Conservation (phyloP, 2,113 vertebrate species). For the Emydocephalus ijimae region DNA sequence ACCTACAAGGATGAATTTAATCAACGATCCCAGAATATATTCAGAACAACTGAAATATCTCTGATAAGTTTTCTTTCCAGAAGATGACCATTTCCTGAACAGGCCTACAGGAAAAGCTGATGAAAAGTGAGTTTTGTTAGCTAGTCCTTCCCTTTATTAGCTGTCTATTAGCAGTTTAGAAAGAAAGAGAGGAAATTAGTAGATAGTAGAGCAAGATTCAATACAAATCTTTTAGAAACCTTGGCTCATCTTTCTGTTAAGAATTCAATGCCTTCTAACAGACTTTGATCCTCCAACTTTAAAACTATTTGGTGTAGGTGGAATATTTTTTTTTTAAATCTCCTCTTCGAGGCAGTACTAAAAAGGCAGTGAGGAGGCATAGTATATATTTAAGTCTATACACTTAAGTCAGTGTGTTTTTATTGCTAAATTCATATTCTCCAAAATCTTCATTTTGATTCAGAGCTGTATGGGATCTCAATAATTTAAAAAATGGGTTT, state of each 20-base stretch:
- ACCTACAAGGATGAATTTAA: background rate
- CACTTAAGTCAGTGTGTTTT: background rate
- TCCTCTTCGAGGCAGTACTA: background rate
- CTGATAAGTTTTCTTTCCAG: background rate
- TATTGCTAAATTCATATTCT: background rate
- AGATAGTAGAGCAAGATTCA: background rate
- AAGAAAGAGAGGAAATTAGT: background rate
- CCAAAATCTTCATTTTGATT: background rate
- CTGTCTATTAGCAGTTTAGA: background rate
- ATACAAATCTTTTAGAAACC: background rate
- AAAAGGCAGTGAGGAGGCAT: background rate
- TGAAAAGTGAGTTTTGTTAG: background rate
- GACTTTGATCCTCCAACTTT: background rate
- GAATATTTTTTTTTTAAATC: background rate
- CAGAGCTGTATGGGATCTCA: background rate
- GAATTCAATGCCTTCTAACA: background rate
- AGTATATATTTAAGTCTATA: too few relatives aligned
- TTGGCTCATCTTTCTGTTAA: background rate
- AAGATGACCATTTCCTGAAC: background rate
- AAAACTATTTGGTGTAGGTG: background rate
- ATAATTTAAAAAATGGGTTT: background rate
- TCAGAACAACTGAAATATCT: background rate
- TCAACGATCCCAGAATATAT: background rate
- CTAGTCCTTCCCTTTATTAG: background rate
- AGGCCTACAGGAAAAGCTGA: background rate